Conservation (phyloP, 2,797 vertebrate species). For the Gila robusta region DNA sequence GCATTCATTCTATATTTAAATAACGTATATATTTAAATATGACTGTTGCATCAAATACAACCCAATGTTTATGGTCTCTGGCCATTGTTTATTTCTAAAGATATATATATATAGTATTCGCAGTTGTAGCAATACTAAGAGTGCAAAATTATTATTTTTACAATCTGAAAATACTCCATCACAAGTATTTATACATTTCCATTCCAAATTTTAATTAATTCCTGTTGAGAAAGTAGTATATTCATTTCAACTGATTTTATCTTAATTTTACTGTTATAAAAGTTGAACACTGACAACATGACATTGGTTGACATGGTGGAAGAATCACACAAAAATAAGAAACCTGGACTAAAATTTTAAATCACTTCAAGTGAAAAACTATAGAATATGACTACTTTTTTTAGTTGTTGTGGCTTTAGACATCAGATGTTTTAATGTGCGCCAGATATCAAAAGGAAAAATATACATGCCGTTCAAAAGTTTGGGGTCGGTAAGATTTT, state of each 20-base stretch:
- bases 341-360: too few relatives aligned
- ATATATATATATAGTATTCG: too few relatives aligned
- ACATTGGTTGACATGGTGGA: background rate
- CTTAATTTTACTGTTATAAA: background rate
- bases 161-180: background rate
- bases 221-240: too few relatives aligned
- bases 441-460: background rate
- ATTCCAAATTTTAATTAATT: too few relatives aligned
- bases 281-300: background rate
- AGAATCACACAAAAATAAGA: background rate
- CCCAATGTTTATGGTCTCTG: background rate
- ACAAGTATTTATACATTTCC: background rate
- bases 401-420: background rate
- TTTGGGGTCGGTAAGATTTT: too few relatives aligned
- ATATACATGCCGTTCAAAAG: too few relatives aligned
- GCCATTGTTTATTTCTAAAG: background rate
- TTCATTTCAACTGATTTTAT: background rate
- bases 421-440: background rate
- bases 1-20: background rate
- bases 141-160: background rate
- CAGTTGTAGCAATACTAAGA: too few relatives aligned
- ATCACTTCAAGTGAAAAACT: background rate
- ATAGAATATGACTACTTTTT: background rate
- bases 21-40: background rate
- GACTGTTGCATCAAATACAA: background rate